A percentile compares a stretch with the other conserved stretches of the same genome.
Conservation (phyloP, 2,888 invertebrate species). For the Poecilus cupreus region DNA sequence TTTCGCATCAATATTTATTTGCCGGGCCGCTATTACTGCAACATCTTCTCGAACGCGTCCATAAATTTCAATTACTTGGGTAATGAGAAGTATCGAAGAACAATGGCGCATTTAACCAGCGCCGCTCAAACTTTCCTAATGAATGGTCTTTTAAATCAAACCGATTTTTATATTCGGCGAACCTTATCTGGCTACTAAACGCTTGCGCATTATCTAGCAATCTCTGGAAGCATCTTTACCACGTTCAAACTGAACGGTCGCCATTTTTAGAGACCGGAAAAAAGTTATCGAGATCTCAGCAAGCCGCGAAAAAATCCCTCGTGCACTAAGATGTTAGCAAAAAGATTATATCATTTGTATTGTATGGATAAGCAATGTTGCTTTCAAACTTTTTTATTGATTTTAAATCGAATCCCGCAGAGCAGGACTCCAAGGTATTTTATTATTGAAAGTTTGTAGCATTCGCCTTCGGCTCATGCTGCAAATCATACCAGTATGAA, state of each 20-base stretch:
- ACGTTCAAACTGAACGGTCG: not conserved
- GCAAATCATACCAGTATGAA: no score
- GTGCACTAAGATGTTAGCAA: not conserved
- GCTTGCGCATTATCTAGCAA: slow-evolving; percentile 26
- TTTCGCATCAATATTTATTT: not conserved
- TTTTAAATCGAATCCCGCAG: no score
- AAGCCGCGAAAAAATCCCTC: not conserved
- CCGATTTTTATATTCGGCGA: slow-evolving; percentile 26
- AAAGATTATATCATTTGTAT: slow-evolving; percentile 46
- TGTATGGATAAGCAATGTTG: slow-evolving; percentile 8
- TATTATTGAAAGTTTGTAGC: no score
- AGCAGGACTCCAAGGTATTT: no score
- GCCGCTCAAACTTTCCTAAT: slow-evolving; percentile 46
- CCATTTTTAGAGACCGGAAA: slow-evolving; percentile 5
- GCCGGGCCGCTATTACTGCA: not conserved
- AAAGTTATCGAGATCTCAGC: not conserved
- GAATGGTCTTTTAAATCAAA: slow-evolving; percentile 37
- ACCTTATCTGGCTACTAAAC: slow-evolving; percentile 12
- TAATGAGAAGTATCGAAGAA: slow-evolving; percentile 48
- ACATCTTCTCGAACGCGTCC: not conserved
- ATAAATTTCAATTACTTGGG: slow-evolving; percentile 44
- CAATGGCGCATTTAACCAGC: slow-evolving; percentile 47
- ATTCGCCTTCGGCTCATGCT: no score
- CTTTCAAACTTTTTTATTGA: not conserved
- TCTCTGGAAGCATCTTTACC: slow-evolving; percentile 16